Percentiles rank a stretch among this genome's conserved stretches.
Conservation (phyloP, 92 coral and sea anemone genomes). For the Actinernus sp. region DNA sequence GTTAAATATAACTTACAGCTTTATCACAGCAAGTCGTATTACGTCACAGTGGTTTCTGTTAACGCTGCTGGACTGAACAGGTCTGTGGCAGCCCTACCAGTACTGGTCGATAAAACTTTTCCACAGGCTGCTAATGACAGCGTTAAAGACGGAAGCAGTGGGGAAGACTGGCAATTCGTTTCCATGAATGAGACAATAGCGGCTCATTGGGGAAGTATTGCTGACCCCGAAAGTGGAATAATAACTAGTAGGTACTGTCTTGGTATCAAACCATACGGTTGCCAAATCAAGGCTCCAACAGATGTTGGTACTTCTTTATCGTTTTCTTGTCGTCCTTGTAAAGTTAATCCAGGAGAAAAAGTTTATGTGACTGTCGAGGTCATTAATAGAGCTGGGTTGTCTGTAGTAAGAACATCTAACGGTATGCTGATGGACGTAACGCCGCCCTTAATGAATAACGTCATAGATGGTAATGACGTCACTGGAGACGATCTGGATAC, state of each 20-base stretch:
- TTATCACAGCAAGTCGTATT: constrained; percentile 52
- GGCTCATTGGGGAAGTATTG: constrained; percentile 85
- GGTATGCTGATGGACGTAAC: constrained; percentile 86
- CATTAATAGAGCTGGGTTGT: constrained; percentile 83
- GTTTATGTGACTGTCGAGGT: constrained; percentile 71
- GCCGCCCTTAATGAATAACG: constrained; percentile 80
- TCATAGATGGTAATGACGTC: constrained; percentile 77
- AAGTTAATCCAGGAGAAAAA: constrained; percentile 55
- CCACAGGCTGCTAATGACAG: constrained; percentile 69
- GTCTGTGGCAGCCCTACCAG: constrained; percentile 40
- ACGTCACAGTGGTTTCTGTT: constrained; percentile 73
- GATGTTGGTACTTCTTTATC: constrained; percentile 57
- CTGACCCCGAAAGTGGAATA: constrained; percentile 86
- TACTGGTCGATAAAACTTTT: constrained; percentile 78
- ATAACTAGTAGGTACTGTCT: constrained; percentile 68
- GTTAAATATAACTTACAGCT: constrained; percentile 49
- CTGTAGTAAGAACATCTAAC: constrained; percentile 66
- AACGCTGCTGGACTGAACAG: constrained; percentile 82
- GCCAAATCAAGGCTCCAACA: constrained; percentile 65
- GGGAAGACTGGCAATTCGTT: constrained; percentile 68
- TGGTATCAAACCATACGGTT: constrained; percentile 86
- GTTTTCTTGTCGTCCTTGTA: constrained; percentile 64
- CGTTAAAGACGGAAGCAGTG: constrained; percentile 77
- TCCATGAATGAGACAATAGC: constrained; percentile 48
- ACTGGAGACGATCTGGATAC: constrained; percentile 61